Evolutionary conservation across 2,888 invertebrate genomes (phyloP).

Genomic region (Drosophila pegasa): DNA sequence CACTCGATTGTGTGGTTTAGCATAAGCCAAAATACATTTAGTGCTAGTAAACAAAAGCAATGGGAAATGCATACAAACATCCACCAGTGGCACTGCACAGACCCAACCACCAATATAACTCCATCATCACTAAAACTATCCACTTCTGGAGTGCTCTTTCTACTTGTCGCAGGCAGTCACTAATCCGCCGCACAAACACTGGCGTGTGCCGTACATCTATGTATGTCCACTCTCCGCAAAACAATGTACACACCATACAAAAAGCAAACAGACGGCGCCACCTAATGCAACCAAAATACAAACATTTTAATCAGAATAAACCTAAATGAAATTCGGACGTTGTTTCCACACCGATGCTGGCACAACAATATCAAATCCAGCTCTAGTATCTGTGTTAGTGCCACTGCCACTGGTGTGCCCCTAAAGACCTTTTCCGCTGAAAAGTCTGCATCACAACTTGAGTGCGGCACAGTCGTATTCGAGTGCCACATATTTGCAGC

Average conservation of each 20-base stretch:
- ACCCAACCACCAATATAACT: not conserved
- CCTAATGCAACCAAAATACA: constrained; percentile 80
- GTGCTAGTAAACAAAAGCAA: constrained; percentile 60
- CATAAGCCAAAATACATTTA: constrained; percentile 78
- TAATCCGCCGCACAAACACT: constrained; percentile 64
- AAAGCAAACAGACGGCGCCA: constrained; percentile 37
- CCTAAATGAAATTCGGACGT: constrained; percentile 73
- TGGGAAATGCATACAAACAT: constrained; percentile 18
- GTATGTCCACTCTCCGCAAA: constrained; percentile 6
- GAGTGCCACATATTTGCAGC: constrained; percentile 57
- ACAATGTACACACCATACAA: constrained; percentile 32
- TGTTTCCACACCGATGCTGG: constrained; percentile 27
- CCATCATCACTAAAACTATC: constrained; percentile 16
- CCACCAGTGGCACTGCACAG: constrained; percentile 3
- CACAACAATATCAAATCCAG: constrained; percentile 9
- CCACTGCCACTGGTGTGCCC: constrained; percentile 32
- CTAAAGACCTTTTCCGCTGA: constrained; percentile 67
- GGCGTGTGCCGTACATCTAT: constrained; percentile 16
- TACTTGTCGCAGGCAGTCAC: constrained; percentile 49
- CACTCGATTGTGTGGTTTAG: constrained; percentile 56
- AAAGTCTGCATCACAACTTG: constrained; percentile 76
- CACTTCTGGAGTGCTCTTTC: constrained; percentile 13
- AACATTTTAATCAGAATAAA: constrained; percentile 80
- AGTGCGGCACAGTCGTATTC: constrained; percentile 55
- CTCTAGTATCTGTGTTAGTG: constrained; percentile 6